phyloP scores from a whole-genome alignment of 2,797 vertebrate species.

The Melopsittacus undulatus region DNA sequence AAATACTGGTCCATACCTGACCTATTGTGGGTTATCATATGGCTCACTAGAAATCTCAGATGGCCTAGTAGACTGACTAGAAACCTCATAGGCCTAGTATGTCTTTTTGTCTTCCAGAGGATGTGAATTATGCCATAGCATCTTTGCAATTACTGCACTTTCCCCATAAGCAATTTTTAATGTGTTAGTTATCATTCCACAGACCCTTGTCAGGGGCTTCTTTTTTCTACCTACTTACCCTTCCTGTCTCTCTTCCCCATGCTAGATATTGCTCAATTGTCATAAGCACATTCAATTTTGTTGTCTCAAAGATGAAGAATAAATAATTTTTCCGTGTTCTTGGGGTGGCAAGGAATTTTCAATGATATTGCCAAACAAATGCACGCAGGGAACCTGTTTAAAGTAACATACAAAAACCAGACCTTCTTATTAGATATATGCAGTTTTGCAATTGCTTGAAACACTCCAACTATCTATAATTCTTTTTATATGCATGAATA shows the following conservation, averaged over 20 bases:
- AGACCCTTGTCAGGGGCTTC: background rate
- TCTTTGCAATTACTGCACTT: constrained; percentile 40
- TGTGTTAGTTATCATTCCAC: background rate
- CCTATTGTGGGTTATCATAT: background rate
- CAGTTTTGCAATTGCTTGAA: background rate
- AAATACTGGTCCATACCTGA: background rate
- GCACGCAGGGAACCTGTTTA: background rate
- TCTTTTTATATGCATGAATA: background rate
- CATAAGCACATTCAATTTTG: background rate
- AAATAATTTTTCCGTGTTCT: background rate
- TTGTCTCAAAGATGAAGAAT: background rate
- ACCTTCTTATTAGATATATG: background rate
- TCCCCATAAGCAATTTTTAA: background rate
- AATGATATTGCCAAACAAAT: background rate
- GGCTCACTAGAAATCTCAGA: background rate
- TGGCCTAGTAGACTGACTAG: background rate
- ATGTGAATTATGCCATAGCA: background rate
- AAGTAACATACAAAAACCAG: background rate
- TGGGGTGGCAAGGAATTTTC: background rate
- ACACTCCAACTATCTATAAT: background rate
- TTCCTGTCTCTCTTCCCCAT: background rate
- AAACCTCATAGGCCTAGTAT: background rate
- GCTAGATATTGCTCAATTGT: background rate
- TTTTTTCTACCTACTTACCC: background rate
- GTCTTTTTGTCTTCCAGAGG: background rate